Conservation (phyloP, 2,797 vertebrate genomes). For the Thunnus albacares region DNA sequence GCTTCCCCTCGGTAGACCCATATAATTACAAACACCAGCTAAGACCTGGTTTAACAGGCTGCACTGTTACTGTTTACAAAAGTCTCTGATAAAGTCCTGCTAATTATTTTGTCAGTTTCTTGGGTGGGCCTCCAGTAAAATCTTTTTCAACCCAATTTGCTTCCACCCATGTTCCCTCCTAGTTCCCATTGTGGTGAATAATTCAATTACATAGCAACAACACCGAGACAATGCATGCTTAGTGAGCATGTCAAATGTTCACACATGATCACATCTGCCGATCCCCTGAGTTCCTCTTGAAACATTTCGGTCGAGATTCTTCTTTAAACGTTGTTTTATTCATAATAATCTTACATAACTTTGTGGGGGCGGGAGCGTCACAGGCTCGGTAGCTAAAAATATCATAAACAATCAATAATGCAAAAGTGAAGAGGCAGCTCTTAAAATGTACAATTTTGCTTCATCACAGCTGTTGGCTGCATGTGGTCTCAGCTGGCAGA, state of each 20-base stretch:
- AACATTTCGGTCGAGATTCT: constrained; percentile 25
- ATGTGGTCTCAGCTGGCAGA: constrained; percentile 6
- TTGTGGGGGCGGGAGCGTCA: constrained; percentile 41
- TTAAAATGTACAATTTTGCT: constrained; percentile 53
- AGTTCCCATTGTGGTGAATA: constrained; percentile 62
- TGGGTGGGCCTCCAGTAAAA: constrained; percentile 58
- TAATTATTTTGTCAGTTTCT: constrained; percentile 63
- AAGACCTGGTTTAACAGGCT: constrained; percentile 25
- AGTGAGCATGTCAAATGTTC: constrained; percentile 41
- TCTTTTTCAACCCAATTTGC: constrained; percentile 42
- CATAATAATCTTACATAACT: constrained; percentile 69
- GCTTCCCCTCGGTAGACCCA: constrained; percentile 17
- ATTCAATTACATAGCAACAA: constrained; percentile 60
- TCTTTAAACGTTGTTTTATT: constrained; percentile 64
- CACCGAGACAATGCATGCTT: constrained; percentile 41
- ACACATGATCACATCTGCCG: constrained; percentile 23
- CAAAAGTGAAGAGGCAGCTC: constrained; percentile 57
- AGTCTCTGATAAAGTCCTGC: constrained; percentile 49
- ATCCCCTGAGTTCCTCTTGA: constrained; percentile 9
- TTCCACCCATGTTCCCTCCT: constrained; percentile 34
- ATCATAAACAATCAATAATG: constrained; percentile 77
- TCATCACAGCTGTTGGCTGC: constrained; percentile 45
- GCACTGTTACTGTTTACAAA: constrained; percentile 40
- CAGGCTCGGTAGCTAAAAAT: constrained; percentile 71
- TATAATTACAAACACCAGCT: constrained; percentile 51